These are phyloP conservation scores for Procambarus virginalis DNA, from an alignment of 1,140 invertebrate species.

Conservation along the genomic window DNA sequence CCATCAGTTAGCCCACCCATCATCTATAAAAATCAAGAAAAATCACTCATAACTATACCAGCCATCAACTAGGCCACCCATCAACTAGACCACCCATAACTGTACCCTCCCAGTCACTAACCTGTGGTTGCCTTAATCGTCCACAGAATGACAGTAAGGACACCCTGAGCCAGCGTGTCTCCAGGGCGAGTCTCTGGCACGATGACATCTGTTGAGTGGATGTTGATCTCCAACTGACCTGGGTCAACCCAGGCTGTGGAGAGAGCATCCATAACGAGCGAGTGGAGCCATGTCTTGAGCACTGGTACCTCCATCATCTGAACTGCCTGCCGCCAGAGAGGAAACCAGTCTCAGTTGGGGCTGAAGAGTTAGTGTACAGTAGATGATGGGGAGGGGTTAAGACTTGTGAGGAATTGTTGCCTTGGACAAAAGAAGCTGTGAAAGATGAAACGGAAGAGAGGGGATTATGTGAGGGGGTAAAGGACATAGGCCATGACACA, in stretches of 20 bases:
- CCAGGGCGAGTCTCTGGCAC: slow-evolving; percentile 72
- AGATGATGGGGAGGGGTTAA: not conserved
- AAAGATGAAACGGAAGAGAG: not conserved
- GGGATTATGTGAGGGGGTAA: not conserved
- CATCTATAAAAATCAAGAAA: no score
- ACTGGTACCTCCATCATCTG: slow-evolving; percentile 79
- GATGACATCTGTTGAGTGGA: slow-evolving; percentile 75
- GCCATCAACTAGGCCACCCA: no score
- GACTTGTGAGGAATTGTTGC: not conserved
- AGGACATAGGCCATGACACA: no score
- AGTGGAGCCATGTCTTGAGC: slow-evolving; percentile 79
- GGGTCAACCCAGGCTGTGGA: slow-evolving; percentile 78
- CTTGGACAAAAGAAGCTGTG: not conserved
- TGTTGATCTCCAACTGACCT: slow-evolving; percentile 76
- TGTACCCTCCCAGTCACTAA: not conserved
- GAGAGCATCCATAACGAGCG: slow-evolving; percentile 77
- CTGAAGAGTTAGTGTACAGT: not conserved
- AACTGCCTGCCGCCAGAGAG: slow-evolving; percentile 72
- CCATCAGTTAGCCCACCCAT: no score
- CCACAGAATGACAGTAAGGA: slow-evolving; percentile 75
- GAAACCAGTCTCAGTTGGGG: not conserved
- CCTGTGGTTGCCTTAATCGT: slow-evolving; percentile 59
- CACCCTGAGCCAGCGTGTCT: slow-evolving; percentile 75
- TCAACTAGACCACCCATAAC: no score
- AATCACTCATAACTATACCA: no score